Base-by-base conservation (phyloP, 1,140 invertebrate genomes). In the Cotesia glomerata region DNA sequence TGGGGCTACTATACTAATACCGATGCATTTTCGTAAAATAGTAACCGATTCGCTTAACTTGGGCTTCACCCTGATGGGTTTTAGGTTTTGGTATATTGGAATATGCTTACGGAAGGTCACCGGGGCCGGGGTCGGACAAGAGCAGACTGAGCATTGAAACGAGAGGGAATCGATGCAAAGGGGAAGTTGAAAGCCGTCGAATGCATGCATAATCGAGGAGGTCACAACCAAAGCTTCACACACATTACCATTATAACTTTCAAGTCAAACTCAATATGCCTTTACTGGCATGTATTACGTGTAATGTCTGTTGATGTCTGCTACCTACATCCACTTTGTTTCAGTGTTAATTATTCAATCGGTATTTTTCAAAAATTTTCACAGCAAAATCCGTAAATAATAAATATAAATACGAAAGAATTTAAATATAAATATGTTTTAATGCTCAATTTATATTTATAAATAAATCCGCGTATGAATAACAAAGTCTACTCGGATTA, bases 121-220 rank as follows among this genome's bases (percentile, higher is more conserved):
- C 5, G 52, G 52, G 52, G 13, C 7, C 64, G 34, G 52, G 52
- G n/a, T 14, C 11, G 52, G 52, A 8, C 7, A 39, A 26, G 52
- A 51, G 5, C 51, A 51, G 49, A 18, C 13, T 51, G 39, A 26
- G 32, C 58, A 61, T 26, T 32, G 18, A 61, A 61, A 61, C 18
- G 26, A 61, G 11, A 45, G 39, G 26, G 58, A 64, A 63, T 63
- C 49, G 39, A 62, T 63, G 39, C 69, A 16, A 51, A 63, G 26
- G 69, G 65, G 69, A 71, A 71, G 59, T 63, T 71, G 39, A 71
- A 54, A 71, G 62, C 64, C 61, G 59, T 67, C 45, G 72, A 76
- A 76, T 76, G 69, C 67, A 76, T 76, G 69, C 67, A 76, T 76
- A 76, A 76, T 76, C 75, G 45, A 74, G 71, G 66, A 68, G 69